Evolutionary conservation across 2,888 invertebrate species (phyloP), one percentile per base, ranked within the genome.

Genomic region (Sceliomorpha sp.): DNA sequence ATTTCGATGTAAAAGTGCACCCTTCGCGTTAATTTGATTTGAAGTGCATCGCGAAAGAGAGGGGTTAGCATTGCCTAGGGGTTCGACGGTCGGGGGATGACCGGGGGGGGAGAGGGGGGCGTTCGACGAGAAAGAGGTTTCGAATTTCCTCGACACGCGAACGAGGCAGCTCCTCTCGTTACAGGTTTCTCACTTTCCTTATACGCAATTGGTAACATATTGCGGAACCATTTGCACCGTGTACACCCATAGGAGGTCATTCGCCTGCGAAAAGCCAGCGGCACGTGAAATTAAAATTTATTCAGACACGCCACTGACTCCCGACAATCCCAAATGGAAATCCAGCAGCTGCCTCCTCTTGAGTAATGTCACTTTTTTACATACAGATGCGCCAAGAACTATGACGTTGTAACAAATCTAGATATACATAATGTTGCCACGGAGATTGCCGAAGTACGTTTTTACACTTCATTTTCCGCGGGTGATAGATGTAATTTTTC

Each of bases 231-330:
- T 84, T 84, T 80, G 78, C 79, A 67, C 74, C 73, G 69, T 67
- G 63, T 74, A 69, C 60, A 63, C 56, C 75, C 75, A 79, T 79
- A 78, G 75, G 63, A 74, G 70, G 72, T 75, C 77, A 74, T 59
- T 81, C 79, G 75, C 50, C 80, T 77, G 82, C 75, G 72, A 78
- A 75, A 82, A 77, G 42, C 70, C 82, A 80, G 62, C 77, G 80
- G 77, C 70, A 79, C 80, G 85, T 82, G 82, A 86, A 85, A 81
- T 82, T 74, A 82, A 84, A 82, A 84, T 84, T 83, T 82, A 81
- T 83, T 75, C 70, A 71, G 71, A 59, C 63, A 53, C 59, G 59
- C 50, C 47, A 60, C 60, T 64, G 55, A 66, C 59, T 60, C 70
- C 44, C 60, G 66, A 68, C 60, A 68, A 68, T 68, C 50, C 45